A percentile compares a stretch with the other conserved stretches of the same genome.
These are phyloP conservation scores for Epistrophe grossulariae DNA, from an alignment of 2,888 invertebrate species.

Conservation along the genomic window DNA sequence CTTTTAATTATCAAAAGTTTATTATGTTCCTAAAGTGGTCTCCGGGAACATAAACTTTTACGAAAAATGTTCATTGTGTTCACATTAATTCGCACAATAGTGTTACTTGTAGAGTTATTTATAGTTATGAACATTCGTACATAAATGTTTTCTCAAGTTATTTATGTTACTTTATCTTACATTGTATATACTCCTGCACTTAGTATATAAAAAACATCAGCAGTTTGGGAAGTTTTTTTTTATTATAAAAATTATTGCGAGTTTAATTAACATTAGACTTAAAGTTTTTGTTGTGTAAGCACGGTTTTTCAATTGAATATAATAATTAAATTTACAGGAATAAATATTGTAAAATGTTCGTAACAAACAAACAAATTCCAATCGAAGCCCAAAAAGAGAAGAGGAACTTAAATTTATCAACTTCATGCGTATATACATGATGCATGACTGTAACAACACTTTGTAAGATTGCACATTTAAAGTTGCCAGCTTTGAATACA, in stretches of 20 bases:
- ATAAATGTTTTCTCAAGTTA: no score
- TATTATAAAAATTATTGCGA: neutral
- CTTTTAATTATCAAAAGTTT: no score
- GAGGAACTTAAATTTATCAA: constrained; percentile 8
- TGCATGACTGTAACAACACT: constrained; percentile 30
- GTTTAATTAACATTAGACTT: neutral
- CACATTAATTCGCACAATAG: no score
- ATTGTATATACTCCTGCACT: no score
- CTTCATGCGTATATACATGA: constrained; percentile 13
- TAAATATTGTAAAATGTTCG: neutral
- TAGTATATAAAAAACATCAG: no score
- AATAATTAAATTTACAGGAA: neutral
- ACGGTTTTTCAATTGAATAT: neutral
- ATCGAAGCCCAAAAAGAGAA: neutral
- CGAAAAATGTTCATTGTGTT: no score
- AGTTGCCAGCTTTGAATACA: constrained; percentile 32
- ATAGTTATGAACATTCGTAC: no score
- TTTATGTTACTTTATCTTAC: no score
- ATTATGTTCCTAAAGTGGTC: no score
- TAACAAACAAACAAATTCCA: neutral
- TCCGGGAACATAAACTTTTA: no score
- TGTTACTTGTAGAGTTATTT: no score
- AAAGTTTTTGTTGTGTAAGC: neutral
- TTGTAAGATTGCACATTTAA: constrained; percentile 38
- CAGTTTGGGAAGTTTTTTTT: neutral